A percentile compares a stretch with the other conserved stretches of the same genome.
phyloP scores from a whole-genome alignment of 2,888 invertebrate species.

The Galeruca laticollis region DNA sequence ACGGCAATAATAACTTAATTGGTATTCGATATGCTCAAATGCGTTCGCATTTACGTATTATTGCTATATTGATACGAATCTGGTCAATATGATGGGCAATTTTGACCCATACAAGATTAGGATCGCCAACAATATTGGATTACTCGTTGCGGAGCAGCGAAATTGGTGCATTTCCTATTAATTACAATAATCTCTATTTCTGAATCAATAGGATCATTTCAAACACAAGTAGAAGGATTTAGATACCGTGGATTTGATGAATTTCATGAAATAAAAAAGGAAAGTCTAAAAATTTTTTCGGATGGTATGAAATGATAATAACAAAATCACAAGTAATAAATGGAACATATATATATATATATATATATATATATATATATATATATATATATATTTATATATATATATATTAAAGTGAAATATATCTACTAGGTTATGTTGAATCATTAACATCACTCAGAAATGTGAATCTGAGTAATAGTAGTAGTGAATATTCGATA shows the following conservation, averaged over 20 bases:
- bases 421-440: too few species aligned
- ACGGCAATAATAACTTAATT: conserved; percentile 34
- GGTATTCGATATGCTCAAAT: conserved; percentile 29
- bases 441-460: too few species aligned
- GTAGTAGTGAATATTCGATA: too few species aligned
- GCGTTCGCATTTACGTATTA: conserved; percentile 55
- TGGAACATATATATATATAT: too few species aligned
- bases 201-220: conserved; percentile 50
- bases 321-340: too few species aligned
- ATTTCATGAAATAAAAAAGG: background rate
- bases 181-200: conserved; percentile 60
- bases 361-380: too few species aligned
- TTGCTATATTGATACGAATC: conserved; percentile 59
- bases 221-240: conserved; percentile 39
- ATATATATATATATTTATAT: too few species aligned
- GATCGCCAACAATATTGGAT: conserved; percentile 62
- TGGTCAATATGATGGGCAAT: conserved; percentile 57
- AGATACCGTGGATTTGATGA: background rate
- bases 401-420: too few species aligned
- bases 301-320: too few species aligned
- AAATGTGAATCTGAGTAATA: too few species aligned
- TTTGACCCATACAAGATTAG: conserved; percentile 58
- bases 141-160: conserved; percentile 60
- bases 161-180: conserved; percentile 66
- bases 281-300: too few species aligned